Conservation (phyloP, 2,113 vertebrate genomes). For the Antechinus stuartii region DNA sequence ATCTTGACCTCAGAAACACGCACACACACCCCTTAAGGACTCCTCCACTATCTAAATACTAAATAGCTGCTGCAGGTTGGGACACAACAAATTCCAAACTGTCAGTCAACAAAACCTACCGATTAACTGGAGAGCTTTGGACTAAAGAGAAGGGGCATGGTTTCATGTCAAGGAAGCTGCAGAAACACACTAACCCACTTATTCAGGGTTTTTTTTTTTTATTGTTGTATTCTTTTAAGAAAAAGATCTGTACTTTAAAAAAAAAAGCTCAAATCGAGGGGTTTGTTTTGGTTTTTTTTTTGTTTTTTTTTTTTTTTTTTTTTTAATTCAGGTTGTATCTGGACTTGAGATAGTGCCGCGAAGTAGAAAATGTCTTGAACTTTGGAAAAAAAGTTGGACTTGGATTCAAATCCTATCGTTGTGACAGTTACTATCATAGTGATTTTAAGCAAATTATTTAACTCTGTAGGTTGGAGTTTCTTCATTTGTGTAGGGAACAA, state of each 20-base stretch:
- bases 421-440: not conserved
- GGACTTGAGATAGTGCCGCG: not conserved
- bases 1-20: not conserved
- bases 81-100: not conserved
- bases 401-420: not conserved
- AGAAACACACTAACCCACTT: not conserved
- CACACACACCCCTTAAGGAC: too few relatives aligned
- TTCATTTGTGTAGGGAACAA: not conserved
- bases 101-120: not conserved
- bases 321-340: not conserved
- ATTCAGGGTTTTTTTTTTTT: too few relatives aligned
- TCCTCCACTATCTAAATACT: not conserved
- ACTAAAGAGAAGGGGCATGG: not conserved
- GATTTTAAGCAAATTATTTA: not conserved
- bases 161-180: not conserved
- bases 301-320: too few relatives aligned
- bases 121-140: not conserved
- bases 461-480: not conserved
- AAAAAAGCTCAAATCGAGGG: not conserved
- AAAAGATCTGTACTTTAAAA: not conserved
- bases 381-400: not conserved
- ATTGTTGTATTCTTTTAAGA: not conserved
- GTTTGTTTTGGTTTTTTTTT: not conserved
- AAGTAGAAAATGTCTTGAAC: not conserved
- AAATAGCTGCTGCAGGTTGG: fast-evolving